phyloP scores from a whole-genome alignment of 2,113 vertebrate species.

The Dicaeum eximium region DNA sequence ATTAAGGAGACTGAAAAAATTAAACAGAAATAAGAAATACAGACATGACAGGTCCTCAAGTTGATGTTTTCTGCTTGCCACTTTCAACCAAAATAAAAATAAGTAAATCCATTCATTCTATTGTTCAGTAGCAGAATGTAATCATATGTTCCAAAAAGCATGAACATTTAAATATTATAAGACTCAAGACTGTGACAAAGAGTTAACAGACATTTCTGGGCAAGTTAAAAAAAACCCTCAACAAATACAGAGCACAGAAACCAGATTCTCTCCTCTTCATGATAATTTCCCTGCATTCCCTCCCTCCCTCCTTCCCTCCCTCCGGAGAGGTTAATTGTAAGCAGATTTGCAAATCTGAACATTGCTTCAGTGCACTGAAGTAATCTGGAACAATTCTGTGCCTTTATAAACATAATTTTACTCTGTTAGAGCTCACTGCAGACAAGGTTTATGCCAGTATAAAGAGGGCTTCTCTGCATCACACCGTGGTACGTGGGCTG shows the following conservation, averaged over 20 bases:
- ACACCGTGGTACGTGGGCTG: fast-evolving
- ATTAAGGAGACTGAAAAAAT: neutral
- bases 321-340: constrained; percentile 37
- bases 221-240: neutral
- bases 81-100: constrained; percentile 21
- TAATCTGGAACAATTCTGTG: neutral
- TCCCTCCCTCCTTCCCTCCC: neutral
- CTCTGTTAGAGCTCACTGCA: neutral
- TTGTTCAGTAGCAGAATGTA: constrained; percentile 7
- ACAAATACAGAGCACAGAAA: neutral
- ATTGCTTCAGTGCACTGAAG: constrained; percentile 13
- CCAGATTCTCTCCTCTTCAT: constrained; percentile 1
- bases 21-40: neutral
- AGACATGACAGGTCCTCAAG: neutral
- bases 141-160: neutral
- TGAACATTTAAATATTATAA: neutral
- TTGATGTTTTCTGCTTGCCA: neutral
- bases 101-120: neutral
- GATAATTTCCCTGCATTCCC: neutral
- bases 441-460: neutral
- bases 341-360: constrained; percentile 30
- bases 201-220: neutral
- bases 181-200: neutral
- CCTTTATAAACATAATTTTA: neutral
- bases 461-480: neutral